A percentile compares a stretch with the other conserved stretches of the same genome.
These are phyloP conservation scores for Lasioglossum albipes DNA, from an alignment of 1,140 invertebrate genomes.

Conservation along the genomic window DNA sequence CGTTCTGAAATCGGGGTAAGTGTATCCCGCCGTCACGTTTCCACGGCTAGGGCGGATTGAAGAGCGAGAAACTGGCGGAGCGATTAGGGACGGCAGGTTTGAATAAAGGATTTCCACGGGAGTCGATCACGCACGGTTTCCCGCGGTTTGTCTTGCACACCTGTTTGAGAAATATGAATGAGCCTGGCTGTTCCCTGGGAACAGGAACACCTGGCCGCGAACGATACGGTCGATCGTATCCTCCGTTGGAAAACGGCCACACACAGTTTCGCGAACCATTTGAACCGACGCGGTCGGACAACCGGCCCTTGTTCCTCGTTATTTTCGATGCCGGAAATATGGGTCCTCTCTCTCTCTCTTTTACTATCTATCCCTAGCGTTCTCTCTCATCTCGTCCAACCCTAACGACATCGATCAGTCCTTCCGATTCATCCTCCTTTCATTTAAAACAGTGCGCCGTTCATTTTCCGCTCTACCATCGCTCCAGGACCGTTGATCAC, in stretches of 20 bases:
- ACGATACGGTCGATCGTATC: constrained; percentile 25
- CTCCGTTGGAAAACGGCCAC: background rate
- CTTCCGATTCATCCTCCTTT: background rate
- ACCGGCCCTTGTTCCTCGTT: background rate
- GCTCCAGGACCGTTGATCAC: background rate
- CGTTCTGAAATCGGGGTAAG: too few relatives aligned
- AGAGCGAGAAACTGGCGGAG: background rate
- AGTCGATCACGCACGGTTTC: background rate
- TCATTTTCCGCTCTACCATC: background rate
- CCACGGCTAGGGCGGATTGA: too few relatives aligned
- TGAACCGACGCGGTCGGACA: background rate
- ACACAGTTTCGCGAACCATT: background rate
- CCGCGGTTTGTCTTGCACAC: too few relatives aligned
- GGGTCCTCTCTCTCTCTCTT: too few relatives aligned
- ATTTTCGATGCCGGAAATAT: background rate
- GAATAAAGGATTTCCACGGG: background rate
- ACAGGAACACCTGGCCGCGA: background rate
- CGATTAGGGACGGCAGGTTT: background rate
- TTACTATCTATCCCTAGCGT: background rate
- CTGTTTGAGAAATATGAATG: constrained; percentile 41
- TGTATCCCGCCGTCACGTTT: too few relatives aligned
- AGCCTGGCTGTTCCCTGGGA: constrained; percentile 10
- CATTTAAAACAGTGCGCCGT: background rate
- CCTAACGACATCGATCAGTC: background rate
- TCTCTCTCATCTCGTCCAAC: background rate